Base-by-base conservation (phyloP, 1,140 invertebrate species). In the Aphis craccivora region DNA sequence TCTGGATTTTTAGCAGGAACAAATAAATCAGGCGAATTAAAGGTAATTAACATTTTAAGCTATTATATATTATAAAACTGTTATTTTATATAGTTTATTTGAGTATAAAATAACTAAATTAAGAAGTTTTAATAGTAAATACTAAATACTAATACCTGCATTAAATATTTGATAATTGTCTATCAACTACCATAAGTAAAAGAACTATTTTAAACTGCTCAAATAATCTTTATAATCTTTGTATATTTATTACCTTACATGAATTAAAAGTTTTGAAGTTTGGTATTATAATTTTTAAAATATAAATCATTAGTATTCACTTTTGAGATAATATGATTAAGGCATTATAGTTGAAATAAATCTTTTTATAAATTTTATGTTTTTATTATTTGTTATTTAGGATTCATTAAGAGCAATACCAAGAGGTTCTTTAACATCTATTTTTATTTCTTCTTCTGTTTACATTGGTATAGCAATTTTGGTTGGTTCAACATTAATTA, bases 1-100 rank as follows among this genome's bases (percentile, higher is more conserved):
- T 99, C 99, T 23, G 99, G 99, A 48, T 99, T 99, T 93, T 97
- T 99, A 95, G 99, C 99, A 30, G 99, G 99, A 1, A 99, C 98
- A 0, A 99, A 99, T 95, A 98, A 99, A 94, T 99, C 98, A 86
- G 99, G 99, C n/a, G 99, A 99, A 95, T 95, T 99, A 2, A 99
- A 98, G 96, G 97, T 98, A 95, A 55, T 89, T 55, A 25, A 7
- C 37, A 1, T 40, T 53, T 45, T 45, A 40, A 60, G 40, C 35
- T 35, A 11, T 51, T 51, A 88, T 88, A 9, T 22, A 23, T 45
- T 22, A 23, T 45, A 35, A 35, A 14, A 48, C 11, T 14, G n/a
- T 20, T 84, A n/a, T n/a, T 40, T 40, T 40, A 40, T 40, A 40
- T 40, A 40, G 37, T 40, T 84, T 30, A 84, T 84, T 83, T 40